phyloP scores from a whole-genome alignment of 2,113 vertebrate genomes.

The Odobenus rosmarus region DNA sequence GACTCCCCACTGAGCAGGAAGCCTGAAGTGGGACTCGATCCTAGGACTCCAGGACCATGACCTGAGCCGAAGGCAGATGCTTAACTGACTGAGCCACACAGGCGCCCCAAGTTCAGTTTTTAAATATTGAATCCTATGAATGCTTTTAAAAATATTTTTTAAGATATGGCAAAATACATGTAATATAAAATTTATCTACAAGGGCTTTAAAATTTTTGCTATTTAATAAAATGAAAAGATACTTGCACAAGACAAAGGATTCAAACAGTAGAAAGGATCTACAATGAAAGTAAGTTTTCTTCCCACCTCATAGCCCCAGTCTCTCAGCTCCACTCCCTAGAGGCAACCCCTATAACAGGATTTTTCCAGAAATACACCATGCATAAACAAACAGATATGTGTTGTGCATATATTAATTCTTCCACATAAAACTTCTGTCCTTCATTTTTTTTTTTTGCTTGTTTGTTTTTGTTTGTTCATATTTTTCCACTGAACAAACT shows the following conservation, averaged over 20 bases:
- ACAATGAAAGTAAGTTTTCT: background rate
- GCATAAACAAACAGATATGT: background rate
- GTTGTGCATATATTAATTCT: background rate
- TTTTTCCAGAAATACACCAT: background rate
- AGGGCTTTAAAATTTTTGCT: background rate
- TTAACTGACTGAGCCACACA: too few relatives aligned
- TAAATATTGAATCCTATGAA: background rate
- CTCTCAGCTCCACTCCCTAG: background rate
- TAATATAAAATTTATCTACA: background rate
- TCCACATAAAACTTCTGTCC: background rate
- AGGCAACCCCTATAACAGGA: background rate
- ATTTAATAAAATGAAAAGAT: background rate
- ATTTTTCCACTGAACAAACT: background rate
- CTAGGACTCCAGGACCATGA: too few relatives aligned
- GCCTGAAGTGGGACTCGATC: too few relatives aligned
- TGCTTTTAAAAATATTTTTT: background rate
- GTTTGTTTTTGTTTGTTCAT: background rate
- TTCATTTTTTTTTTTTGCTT: background rate
- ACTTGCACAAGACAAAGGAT: background rate
- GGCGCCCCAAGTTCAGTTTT: background rate
- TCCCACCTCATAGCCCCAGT: background rate
- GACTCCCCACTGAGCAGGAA: too few relatives aligned
- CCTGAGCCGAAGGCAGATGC: too few relatives aligned
- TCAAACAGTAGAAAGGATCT: background rate
- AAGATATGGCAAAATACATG: background rate